Evolutionary conservation across 2,888 invertebrate genomes (phyloP), one percentile per base, ranked within the genome.

Genomic region (Nomada hirtipes): DNA sequence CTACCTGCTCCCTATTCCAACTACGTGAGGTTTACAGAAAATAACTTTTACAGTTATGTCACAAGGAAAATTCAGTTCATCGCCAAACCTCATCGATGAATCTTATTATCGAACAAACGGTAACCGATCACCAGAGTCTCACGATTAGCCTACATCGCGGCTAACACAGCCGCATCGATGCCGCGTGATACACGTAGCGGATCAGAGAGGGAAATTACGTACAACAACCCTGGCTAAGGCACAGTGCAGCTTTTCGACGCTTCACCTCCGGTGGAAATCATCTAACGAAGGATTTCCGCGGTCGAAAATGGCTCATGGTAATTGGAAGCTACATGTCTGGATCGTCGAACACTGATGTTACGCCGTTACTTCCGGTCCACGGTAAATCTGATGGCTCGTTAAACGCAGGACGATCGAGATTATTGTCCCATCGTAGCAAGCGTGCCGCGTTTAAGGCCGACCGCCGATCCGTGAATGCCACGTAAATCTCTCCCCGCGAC

Each of bases 391-490:
- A 23, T n/a, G 61, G 67, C 23, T 71, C 80, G 71, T 84, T 84
- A 76, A 84, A 74, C 61, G 59, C 44, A 11, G 52, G 26, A 74
- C 67, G 72, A 85, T 85, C 69, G 86, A 85, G 75, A 79, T 75
- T 78, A 76, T 73, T 82, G 82, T 82, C 65, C 65, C 26, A 42
- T 10, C 36, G 79, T 61, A 47, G 52, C n/a, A 36, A 52, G 26
- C 26, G 63, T 13, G 23, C 52, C 60, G 47, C 52, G 64, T 72
- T 75, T 70, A 69, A 74, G 85, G 61, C 80, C 60, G 23, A 50
- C 77, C 76, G 4, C 69, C 60, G 29, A n/a, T 9, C 26, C n/a
- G 44, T 67, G 74, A 73, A 74, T 36, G 65, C 52, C 47, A 44
- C 78, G 77, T 71, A 79, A 79, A 79, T 79, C 78, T 67, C 47